Evolutionary conservation across 1,140 invertebrate species (phyloP).

Genomic region (Bombus difficillimus): DNA sequence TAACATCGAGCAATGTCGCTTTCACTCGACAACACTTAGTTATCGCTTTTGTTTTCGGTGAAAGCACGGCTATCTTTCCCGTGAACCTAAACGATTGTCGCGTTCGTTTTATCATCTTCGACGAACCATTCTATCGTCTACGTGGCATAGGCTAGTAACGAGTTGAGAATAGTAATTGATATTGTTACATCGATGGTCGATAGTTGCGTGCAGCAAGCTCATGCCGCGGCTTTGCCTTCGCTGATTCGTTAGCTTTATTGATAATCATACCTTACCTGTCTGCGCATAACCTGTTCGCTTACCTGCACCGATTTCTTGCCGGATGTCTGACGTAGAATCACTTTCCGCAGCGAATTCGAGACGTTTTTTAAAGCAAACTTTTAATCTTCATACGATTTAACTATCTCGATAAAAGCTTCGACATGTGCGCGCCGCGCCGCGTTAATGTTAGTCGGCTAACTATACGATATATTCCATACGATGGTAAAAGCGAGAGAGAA

Average conservation of each 20-base stretch:
- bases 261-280: neutral
- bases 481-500: neutral
- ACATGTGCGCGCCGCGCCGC: too few species aligned
- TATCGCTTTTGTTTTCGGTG: slow-evolving; percentile 25
- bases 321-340: neutral
- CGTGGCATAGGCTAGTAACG: neutral
- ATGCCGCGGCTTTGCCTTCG: neutral
- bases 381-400: slow-evolving; percentile 15
- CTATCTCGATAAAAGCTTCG: slow-evolving; percentile 5
- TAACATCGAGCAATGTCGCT: neutral
- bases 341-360: neutral
- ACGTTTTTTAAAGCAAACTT: neutral
- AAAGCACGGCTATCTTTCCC: slow-evolving; percentile 12
- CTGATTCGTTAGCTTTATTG: slow-evolving; percentile 5
- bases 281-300: neutral
- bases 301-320: neutral
- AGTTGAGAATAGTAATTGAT: slow-evolving; percentile 7
- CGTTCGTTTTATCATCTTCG: neutral
- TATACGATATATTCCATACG: neutral
- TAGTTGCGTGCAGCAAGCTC: neutral
- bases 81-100: neutral
- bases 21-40: slow-evolving; percentile 16
- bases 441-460: neutral
- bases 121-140: neutral
- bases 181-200: neutral